phyloP scores from a whole-genome alignment of 1,140 invertebrate genomes.

The Sarcophaga peregrina region DNA sequence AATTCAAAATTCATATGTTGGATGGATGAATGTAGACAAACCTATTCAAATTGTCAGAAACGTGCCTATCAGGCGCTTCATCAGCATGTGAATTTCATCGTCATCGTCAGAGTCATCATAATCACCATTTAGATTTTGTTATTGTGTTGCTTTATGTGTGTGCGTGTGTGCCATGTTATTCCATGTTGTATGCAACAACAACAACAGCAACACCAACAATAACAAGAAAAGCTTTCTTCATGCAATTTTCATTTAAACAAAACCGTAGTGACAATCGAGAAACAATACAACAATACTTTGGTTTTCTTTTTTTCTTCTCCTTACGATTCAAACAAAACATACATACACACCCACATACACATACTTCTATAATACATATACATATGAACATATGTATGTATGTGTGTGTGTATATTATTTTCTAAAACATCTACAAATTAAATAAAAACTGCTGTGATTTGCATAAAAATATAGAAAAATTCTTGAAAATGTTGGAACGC shows the following conservation, averaged over 20 bases:
- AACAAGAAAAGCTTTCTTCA: neutral
- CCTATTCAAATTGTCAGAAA: constrained; percentile 39
- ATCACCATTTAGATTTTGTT: neutral
- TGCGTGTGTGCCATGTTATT: neutral
- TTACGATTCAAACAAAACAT: too few species aligned
- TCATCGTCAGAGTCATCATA: neutral
- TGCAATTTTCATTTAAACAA: constrained; percentile 19
- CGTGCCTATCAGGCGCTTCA: constrained; percentile 36
- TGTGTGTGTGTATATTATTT: neutral
- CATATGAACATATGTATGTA: neutral
- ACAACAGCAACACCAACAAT: too few species aligned
- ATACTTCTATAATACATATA: neutral
- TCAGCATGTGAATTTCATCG: constrained; percentile 15
- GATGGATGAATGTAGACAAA: constrained; percentile 36
- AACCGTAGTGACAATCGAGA: neutral
- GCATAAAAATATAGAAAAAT: too few species aligned
- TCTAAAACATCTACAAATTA: neutral
- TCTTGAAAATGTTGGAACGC: too few species aligned
- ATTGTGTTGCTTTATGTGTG: neutral
- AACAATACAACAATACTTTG: neutral
- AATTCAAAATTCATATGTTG: constrained; percentile 29
- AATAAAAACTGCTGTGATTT: neutral
- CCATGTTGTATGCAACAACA: neutral
- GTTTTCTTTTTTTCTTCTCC: too few species aligned
- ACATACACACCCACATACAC: neutral